These are phyloP conservation scores for Cladopsammia gracilis DNA, from an alignment of 64 coral and sea anemone species.

Conservation along the genomic window DNA sequence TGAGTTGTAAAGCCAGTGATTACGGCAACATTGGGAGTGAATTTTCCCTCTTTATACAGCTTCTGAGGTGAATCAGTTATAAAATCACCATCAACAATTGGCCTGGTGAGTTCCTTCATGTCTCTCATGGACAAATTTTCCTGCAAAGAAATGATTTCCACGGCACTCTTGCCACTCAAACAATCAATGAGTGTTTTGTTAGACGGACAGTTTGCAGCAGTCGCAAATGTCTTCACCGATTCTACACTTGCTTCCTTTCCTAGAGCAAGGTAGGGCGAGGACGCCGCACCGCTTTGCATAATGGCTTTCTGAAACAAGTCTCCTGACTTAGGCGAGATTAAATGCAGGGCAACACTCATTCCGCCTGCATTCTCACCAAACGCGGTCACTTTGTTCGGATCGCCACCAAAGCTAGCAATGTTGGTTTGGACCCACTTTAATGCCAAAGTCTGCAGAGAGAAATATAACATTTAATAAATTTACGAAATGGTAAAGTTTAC, in stretches of 20 bases:
- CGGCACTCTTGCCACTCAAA: neutral
- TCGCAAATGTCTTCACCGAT: neutral
- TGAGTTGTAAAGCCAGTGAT: neutral
- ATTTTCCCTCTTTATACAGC: neutral
- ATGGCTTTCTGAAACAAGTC: conserved; percentile 60
- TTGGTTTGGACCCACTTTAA: conserved; percentile 30
- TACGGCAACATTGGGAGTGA: neutral
- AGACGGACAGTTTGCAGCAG: neutral
- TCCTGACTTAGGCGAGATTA: conserved; percentile 54
- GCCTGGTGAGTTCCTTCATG: neutral
- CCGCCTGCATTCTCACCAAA: conserved; percentile 61
- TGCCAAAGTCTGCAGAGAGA: neutral
- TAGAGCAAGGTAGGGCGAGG: neutral
- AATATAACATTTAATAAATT: neutral
- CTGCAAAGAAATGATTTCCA: neutral
- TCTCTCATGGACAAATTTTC: neutral
- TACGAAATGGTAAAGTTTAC: no score
- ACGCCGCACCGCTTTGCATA: conserved; percentile 47
- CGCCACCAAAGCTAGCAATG: conserved; percentile 23
- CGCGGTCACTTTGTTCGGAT: conserved; percentile 49
- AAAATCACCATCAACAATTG: neutral
- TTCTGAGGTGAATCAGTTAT: neutral
- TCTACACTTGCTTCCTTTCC: neutral
- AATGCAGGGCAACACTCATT: conserved; percentile 40
- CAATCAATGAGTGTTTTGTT: neutral